A percentile compares a stretch with the other conserved stretches of the same genome.
phyloP scores from a whole-genome alignment of 2,113 vertebrate genomes.

The Beaufortia kweichowensis region DNA sequence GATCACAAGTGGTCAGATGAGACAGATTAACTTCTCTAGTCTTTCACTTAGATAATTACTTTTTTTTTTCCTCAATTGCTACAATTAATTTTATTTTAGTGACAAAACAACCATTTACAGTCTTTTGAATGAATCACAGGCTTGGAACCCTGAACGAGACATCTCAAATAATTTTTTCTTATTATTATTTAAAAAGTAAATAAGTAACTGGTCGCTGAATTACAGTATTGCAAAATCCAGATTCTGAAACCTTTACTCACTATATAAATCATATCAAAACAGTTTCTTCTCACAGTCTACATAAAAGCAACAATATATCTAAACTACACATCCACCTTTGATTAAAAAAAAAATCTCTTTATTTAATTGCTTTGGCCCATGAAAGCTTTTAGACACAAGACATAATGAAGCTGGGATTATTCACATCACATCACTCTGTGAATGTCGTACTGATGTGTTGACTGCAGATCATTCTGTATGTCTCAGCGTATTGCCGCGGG shows the following conservation, averaged over 20 bases:
- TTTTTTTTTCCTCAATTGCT: too few species aligned
- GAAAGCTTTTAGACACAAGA: slow-evolving; percentile 75
- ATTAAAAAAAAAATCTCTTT: slow-evolving; percentile 76
- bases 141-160: too few species aligned
- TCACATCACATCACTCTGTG: slow-evolving; percentile 27
- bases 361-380: slow-evolving; percentile 72
- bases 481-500: slow-evolving; percentile 73
- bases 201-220: too few species aligned
- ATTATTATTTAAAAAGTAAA: too few species aligned
- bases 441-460: slow-evolving; percentile 68
- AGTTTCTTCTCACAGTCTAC: background rate
- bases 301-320: slow-evolving; percentile 36
- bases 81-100: too few species aligned
- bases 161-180: too few species aligned
- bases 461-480: slow-evolving; percentile 73
- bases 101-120: too few species aligned
- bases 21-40: background rate
- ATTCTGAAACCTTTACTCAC: slow-evolving; percentile 19
- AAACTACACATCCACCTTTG: slow-evolving; percentile 72
- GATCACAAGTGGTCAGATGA: background rate
- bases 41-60: too few species aligned
- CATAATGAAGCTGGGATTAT: slow-evolving; percentile 72
- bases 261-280: slow-evolving; percentile 47
- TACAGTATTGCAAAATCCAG: too few species aligned
- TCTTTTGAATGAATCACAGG: too few species aligned